Evolutionary conservation across 2,113 vertebrate genomes (phyloP).

Genomic region (Chamaetylas fuelleborni): DNA sequence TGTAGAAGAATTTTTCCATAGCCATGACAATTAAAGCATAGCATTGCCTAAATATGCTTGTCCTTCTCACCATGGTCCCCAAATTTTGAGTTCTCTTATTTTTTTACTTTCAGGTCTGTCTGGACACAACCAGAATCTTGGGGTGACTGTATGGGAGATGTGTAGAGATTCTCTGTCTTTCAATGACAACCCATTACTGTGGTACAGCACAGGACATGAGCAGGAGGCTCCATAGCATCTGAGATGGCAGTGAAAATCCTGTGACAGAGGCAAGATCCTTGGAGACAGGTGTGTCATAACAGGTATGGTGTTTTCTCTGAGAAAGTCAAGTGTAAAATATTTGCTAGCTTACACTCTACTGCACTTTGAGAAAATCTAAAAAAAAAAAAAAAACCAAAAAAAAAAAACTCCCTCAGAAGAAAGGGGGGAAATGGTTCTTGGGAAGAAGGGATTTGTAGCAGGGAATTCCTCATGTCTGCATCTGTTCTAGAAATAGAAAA

Average conservation of each 20-base stretch:
- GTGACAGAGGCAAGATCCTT: not conserved
- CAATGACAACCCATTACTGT: not conserved
- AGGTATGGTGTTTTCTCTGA: not conserved
- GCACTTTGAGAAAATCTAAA: not conserved
- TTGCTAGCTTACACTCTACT: not conserved
- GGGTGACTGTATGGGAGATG: not conserved
- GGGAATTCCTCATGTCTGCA: not conserved
- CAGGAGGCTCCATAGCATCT: not conserved
- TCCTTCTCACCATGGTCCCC: not conserved
- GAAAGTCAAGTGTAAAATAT: not conserved
- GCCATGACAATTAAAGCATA: not conserved
- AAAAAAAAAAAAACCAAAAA: not conserved
- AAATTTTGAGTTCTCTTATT: not conserved
- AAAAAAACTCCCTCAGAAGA: not conserved
- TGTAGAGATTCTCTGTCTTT: not conserved
- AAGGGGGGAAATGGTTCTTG: not conserved
- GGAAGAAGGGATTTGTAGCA: not conserved
- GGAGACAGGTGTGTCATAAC: not conserved
- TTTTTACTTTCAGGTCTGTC: not conserved
- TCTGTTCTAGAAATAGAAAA: not conserved
- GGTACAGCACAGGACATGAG: not conserved
- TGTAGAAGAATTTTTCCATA: not conserved
- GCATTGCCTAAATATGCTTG: not conserved
- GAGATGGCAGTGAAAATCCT: not conserved
- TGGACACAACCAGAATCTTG: not conserved